Evolutionary conservation across 2,888 invertebrate genomes (phyloP), one percentile per base, ranked within the genome.

Genomic region (Notocelia uddmanniana): DNA sequence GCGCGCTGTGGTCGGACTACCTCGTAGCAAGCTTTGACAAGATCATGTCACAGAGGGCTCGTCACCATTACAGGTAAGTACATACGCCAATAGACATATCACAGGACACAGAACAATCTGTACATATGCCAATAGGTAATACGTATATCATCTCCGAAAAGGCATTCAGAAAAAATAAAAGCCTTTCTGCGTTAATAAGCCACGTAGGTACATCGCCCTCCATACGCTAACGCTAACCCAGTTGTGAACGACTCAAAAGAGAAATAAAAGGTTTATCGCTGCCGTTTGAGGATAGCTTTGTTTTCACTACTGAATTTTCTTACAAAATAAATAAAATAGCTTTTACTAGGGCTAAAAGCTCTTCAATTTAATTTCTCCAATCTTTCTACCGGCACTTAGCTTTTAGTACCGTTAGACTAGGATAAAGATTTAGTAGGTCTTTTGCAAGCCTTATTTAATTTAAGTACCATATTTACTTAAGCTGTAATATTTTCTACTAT

Each of bases 1-100:
- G 97, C 74, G 95, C 95, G 26, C 89, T 97, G 67, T 97, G 97
- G 96, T 97, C 97, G 19, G 96, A 96, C 83, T 97, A 97, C 87
- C 95, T 97, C 78, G 96, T 96, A 60, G 96, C 96, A 69, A 97
- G 97, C 88, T 97, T 97, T 88, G 96, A 97, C 86, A 97, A 97
- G 90, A 97, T 97, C 78, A 96, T 97, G 91, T 96, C 96, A 75
- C 97, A 97, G 83, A 95, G 97, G 82, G 97, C 96, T 74, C 95
- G 96, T 80, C 96, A 96, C 79, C 96, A 97, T 76, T 97, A 97
- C 92, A 97, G 96, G 97, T 97, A 59, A 11, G 15, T 15, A 31
- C 31, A 31, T 13, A 5, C 13, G 13, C 10, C 11, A 37, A 37
- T 37, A 37, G 37, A 37, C 11, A 13, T 37, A 37, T 3, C 3